A percentile compares a stretch with the other conserved stretches of the same genome.
Evolutionary conservation across 2,797 vertebrate genomes (phyloP).

Genomic region (Mormyrus proboscirostris): DNA sequence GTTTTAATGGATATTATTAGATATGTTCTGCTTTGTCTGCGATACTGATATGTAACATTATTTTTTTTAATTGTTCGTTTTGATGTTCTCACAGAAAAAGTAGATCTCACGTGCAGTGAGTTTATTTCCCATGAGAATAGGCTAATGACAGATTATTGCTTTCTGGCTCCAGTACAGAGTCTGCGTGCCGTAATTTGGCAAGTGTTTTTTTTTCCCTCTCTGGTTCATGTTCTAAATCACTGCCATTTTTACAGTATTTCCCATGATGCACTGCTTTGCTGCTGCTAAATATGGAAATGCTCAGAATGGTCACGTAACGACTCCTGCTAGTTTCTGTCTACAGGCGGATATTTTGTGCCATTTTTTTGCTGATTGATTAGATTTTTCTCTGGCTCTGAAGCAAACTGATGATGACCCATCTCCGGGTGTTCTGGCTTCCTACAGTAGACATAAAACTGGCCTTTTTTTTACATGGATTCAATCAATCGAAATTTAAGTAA

Average conservation of each 20-base stretch:
- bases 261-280: background rate
- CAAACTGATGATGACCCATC: background rate
- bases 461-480: background rate
- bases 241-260: background rate
- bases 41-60: background rate
- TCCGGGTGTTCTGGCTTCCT: background rate
- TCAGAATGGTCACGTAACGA: background rate
- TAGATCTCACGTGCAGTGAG: too few species aligned
- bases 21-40: background rate
- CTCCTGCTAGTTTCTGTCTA: background rate
- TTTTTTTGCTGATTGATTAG: background rate
- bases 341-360: background rate
- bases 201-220: background rate
- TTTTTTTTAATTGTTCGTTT: slow-evolving; percentile 63
- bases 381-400: background rate
- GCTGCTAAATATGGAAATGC: background rate
- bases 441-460: background rate
- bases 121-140: background rate
- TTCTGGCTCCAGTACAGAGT: background rate
- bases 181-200: background rate
- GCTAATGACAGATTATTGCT: slow-evolving; percentile 1
- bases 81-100: slow-evolving; percentile 23
- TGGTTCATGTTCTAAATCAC: background rate
- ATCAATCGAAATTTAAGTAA: background rate
- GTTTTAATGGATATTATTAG: background rate